These are phyloP conservation scores for Sepioteuthis lessoniana DNA, from an alignment of 2,888 invertebrate species.

Conservation along the genomic window DNA sequence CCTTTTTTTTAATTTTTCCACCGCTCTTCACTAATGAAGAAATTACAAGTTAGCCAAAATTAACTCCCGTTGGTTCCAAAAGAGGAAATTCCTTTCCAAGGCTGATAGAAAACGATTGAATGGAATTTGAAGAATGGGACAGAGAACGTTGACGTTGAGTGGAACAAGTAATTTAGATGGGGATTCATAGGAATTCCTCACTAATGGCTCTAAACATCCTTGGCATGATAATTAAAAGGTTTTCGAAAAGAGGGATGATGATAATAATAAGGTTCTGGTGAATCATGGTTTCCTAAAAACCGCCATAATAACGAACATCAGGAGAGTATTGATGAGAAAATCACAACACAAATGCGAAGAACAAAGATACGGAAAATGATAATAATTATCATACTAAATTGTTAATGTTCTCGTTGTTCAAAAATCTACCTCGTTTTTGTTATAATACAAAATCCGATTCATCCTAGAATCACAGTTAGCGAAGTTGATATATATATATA, in stretches of 20 bases:
- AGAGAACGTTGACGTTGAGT: background rate
- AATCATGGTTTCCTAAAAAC: constrained; percentile 9
- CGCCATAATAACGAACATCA: background rate
- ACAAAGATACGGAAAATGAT: background rate
- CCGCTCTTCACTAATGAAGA: background rate
- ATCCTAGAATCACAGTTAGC: too few species aligned
- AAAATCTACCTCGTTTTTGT: background rate
- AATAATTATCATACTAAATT: background rate
- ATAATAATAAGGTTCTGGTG: background rate
- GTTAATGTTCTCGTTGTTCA: background rate
- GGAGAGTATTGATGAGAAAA: background rate
- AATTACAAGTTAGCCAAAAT: constrained; percentile 4
- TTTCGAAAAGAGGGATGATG: background rate
- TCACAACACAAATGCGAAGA: background rate
- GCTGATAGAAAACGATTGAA: background rate
- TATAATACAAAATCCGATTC: too few species aligned
- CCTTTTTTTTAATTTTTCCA: background rate
- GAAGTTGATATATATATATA: too few species aligned
- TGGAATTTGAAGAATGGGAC: constrained; percentile 33
- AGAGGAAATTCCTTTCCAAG: background rate
- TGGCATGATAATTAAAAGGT: background rate
- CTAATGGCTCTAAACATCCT: background rate
- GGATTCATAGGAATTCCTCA: background rate
- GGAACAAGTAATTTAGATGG: background rate
- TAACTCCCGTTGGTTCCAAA: background rate